Evolutionary conservation across 2,888 invertebrate species (phyloP).

Genomic region (Caenorhabditis virilis): DNA sequence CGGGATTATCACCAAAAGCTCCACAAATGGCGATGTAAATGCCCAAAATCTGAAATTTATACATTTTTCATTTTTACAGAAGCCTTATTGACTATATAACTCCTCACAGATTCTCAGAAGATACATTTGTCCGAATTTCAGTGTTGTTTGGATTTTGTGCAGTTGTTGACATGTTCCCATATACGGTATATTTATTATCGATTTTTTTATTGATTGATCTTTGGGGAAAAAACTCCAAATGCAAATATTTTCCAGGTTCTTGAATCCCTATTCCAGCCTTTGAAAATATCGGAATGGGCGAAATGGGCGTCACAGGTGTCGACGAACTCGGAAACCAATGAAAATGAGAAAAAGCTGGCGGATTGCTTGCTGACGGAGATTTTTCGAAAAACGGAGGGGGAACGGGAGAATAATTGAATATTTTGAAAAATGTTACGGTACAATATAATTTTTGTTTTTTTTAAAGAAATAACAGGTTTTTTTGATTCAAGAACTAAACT

Average conservation of each 20-base stretch:
- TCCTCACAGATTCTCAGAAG: constrained; percentile 27
- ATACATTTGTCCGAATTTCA: constrained; percentile 12
- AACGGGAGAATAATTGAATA: neutral
- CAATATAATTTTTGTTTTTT: too few species aligned
- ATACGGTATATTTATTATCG: neutral
- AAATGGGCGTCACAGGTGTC: neutral
- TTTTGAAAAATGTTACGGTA: too few species aligned
- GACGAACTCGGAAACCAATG: neutral
- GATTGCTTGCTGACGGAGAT: neutral
- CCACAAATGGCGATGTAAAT: neutral
- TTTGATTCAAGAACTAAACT: too few species aligned
- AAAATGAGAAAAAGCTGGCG: constrained; percentile 1
- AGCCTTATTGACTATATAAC: constrained; percentile 23
- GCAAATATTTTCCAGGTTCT: neutral
- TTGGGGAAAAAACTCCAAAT: neutral
- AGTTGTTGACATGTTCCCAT: neutral
- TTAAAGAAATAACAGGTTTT: too few species aligned
- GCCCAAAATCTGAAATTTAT: too few species aligned
- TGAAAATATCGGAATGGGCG: neutral
- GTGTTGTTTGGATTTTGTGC: neutral
- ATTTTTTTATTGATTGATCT: neutral
- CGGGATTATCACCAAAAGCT: neutral
- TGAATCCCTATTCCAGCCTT: neutral
- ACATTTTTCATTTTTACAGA: too few species aligned
- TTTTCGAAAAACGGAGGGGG: neutral